Evolutionary conservation across 2,888 invertebrate species (phyloP).

Genomic region (Pollenia griseotomentosa): DNA sequence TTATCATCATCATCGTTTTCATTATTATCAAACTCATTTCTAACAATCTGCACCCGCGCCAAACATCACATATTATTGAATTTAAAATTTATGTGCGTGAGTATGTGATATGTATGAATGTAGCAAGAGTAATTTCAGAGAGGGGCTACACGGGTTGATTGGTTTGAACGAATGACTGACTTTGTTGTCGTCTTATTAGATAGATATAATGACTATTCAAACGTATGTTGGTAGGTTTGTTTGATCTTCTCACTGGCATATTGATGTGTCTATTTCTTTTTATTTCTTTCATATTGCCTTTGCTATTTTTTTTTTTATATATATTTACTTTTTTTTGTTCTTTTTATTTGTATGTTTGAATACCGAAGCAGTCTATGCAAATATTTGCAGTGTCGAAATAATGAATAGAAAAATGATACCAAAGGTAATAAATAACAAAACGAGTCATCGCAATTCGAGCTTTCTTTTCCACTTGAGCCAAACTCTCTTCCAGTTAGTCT

Average conservation of each 20-base stretch:
- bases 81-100: conserved; percentile 1
- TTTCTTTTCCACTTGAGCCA: neutral
- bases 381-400: conserved; percentile 61
- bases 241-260: neutral
- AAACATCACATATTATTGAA: neutral
- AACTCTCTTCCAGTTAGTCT: neutral
- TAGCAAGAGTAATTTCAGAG: neutral
- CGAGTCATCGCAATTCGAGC: conserved; percentile 18
- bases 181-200: conserved; percentile 20
- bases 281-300: neutral
- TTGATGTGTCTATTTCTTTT: conserved; percentile 7
- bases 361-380: conserved; percentile 53
- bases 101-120: conserved; percentile 6
- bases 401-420: conserved; percentile 50
- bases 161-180: conserved; percentile 43
- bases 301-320: conserved; percentile 3
- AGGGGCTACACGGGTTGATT: conserved; percentile 48
- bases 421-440: conserved; percentile 24
- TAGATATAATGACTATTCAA: conserved; percentile 6
- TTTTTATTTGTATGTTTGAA: conserved; percentile 58
- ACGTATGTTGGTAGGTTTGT: neutral
- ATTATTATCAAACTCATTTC: neutral
- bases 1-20: neutral
- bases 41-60: conserved; percentile 31
- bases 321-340: neutral